These are phyloP conservation scores for Pachyuromys duprasi DNA, from an alignment of 2,797 vertebrate species.

Conservation along the genomic window DNA sequence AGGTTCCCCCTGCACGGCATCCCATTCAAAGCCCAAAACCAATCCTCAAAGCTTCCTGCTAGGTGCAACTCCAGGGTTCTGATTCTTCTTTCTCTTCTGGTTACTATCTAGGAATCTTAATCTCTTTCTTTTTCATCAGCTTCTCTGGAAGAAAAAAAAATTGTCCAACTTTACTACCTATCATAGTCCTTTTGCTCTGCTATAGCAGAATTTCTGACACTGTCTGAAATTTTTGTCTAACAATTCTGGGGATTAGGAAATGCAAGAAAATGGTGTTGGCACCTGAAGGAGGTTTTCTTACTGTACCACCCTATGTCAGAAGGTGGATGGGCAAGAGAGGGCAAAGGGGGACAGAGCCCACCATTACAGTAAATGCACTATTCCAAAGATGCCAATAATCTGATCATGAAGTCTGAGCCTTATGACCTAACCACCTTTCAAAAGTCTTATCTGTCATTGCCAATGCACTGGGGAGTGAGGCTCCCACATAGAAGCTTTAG, in stretches of 20 bases:
- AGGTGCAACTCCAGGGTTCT: not conserved
- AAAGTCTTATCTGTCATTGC: not conserved
- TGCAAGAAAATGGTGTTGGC: not conserved
- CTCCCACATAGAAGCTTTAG: not conserved
- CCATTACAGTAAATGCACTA: not conserved
- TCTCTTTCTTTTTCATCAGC: not conserved
- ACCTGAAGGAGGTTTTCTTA: not conserved
- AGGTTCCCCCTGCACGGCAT: not conserved
- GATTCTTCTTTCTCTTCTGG: not conserved
- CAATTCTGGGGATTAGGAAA: not conserved
- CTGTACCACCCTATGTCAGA: not conserved
- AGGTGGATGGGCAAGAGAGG: not conserved
- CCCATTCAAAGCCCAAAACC: not conserved
- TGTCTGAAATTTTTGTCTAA: not conserved
- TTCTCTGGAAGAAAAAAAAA: not conserved
- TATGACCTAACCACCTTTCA: not conserved
- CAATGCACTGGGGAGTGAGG: not conserved
- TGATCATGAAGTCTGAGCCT: not conserved
- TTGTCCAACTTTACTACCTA: not conserved
- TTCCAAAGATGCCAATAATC: not conserved
- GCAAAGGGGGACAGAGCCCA: no score
- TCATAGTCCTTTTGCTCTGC: not conserved
- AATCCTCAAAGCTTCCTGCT: not conserved
- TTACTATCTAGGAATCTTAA: not conserved
- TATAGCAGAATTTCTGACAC: not conserved